Base-by-base conservation (phyloP, 2,888 invertebrate genomes). In the Nebria brevicollis region DNA sequence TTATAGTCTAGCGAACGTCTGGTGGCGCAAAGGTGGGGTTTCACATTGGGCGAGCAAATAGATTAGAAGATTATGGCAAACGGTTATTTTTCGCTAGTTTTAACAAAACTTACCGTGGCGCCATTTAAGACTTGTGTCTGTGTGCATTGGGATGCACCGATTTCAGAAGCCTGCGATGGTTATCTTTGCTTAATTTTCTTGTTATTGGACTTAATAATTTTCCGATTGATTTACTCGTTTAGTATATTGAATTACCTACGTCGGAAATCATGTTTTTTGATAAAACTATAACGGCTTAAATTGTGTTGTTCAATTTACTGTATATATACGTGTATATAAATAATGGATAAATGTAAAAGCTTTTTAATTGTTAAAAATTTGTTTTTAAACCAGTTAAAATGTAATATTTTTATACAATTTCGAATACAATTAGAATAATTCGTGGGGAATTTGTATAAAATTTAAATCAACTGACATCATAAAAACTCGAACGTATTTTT, bases 31-130 rank as follows among this genome's bases (percentile, higher is more conserved):
- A 11, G 20, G 10, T 70, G 5, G 6, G 13, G 54, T 7, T 34
- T 34, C 34, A 81, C 79, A 82, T 85, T 83, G 82, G 83, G 84
- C 83, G 83, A 75, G 76, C 81, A 75, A 25, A 70, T 83, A 84
- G 86, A 87, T 87, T 87, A 87, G 73, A 73, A 83, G 87, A 87
- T 87, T 87, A 86, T 84, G 86, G 85, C 85, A 85, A 86, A 85
- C 85, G 85, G 84, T 85, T 83, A 84, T 86, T 86, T 86, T 86
- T 85, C 86, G 85, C 85, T 84, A 85, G 85, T 85, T 87, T 87
- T 84, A 86, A 85, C 86, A 84, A 83, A 75, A 82, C 82, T 77
- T 76, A 83, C 82, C 80, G 81, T 84, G 87, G 87, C 87, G 87
- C 87, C 87, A 82, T 75, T 76, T 82, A 83, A 25, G 25, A 20